Evolutionary conservation across 2,797 vertebrate species (phyloP).

Genomic region (Neosilurus mollespiculum): DNA sequence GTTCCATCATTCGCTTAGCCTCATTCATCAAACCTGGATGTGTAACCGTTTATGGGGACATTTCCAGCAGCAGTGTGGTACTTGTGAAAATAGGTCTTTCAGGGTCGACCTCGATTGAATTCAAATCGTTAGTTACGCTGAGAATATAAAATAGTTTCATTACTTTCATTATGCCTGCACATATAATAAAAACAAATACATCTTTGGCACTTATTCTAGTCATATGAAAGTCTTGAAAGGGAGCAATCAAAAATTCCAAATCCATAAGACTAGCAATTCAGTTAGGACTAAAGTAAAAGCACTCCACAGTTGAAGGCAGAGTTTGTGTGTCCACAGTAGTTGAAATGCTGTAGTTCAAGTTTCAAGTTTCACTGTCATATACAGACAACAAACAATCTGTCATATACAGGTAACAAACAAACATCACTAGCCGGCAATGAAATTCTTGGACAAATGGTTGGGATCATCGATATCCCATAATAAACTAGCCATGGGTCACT

Average conservation of each 20-base stretch:
- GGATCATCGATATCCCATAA: too few relatives aligned
- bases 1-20: not conserved
- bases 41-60: not conserved
- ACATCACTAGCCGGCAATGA: too few relatives aligned
- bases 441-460: too few relatives aligned
- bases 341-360: not conserved
- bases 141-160: not conserved
- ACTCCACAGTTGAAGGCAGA: too few relatives aligned
- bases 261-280: not conserved
- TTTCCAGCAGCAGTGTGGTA: not conserved
- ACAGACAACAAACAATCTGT: too few relatives aligned
- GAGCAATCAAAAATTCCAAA: not conserved
- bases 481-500: too few relatives aligned
- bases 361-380: too few relatives aligned
- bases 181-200: not conserved
- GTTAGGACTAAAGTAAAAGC: not conserved
- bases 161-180: not conserved
- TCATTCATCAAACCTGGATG: not conserved
- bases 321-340: not conserved
- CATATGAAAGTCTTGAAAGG: not conserved
- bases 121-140: not conserved
- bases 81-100: not conserved
- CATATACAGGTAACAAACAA: too few relatives aligned
- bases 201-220: not conserved
- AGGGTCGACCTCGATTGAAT: too few relatives aligned